These are phyloP conservation scores for Polypterus senegalus DNA, from an alignment of 2,113 vertebrate genomes.

Conservation along the genomic window DNA sequence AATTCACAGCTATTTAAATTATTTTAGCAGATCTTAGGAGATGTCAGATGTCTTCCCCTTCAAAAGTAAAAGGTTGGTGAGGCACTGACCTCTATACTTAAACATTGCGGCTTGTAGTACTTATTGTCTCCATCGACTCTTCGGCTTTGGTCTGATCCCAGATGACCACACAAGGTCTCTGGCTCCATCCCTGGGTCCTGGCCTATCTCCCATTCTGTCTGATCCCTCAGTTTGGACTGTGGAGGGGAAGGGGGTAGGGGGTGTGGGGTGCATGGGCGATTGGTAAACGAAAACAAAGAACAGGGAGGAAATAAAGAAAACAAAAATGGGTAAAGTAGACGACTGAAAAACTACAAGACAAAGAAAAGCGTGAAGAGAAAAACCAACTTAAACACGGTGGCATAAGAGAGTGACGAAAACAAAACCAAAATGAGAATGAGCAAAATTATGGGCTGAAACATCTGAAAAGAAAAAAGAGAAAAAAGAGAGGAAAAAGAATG, in stretches of 20 bases:
- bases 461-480: constrained; percentile 67
- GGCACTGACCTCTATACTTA: constrained; percentile 87
- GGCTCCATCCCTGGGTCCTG: constrained; percentile 69
- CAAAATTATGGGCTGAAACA: constrained; percentile 81
- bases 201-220: constrained; percentile 81
- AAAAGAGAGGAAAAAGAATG: constrained; percentile 62
- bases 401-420: constrained; percentile 73
- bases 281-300: constrained; percentile 58
- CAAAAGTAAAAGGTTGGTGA: constrained; percentile 31
- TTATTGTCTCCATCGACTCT: constrained; percentile 72
- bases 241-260: constrained; percentile 32
- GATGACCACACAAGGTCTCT: constrained; percentile 56
- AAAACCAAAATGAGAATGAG: constrained; percentile 77
- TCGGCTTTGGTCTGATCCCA: constrained; percentile 62
- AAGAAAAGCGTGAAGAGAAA: constrained; percentile 83
- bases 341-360: constrained; percentile 62
- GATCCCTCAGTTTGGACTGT: constrained; percentile 95
- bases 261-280: constrained; percentile 43
- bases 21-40: no score
- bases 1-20: no score
- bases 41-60: background rate
- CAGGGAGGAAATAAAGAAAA: constrained; percentile 43
- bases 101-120: constrained; percentile 74
- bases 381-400: constrained; percentile 79
- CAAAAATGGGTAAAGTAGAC: constrained; percentile 48